Evolutionary conservation across 2,888 invertebrate species (phyloP).

Genomic region (Catocala nupta): DNA sequence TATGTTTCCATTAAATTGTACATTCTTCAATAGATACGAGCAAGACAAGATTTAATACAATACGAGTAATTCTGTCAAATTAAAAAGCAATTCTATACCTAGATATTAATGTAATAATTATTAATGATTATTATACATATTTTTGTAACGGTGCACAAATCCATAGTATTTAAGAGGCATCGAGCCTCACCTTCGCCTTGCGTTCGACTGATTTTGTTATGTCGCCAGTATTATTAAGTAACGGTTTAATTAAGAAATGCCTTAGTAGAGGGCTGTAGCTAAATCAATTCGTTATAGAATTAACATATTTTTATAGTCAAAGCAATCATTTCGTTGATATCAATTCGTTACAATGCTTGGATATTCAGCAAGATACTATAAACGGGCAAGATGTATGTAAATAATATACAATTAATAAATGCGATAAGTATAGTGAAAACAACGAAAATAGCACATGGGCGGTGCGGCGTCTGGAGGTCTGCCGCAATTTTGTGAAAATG

Average conservation of each 20-base stretch:
- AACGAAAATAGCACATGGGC: too few species aligned
- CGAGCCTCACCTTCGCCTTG: conserved; percentile 18
- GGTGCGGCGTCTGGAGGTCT: too few species aligned
- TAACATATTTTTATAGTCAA: conserved; percentile 47
- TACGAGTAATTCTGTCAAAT: not conserved
- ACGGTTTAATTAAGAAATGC: conserved; percentile 43
- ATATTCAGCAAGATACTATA: not conserved
- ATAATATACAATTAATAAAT: too few species aligned
- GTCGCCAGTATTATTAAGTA: conserved; percentile 40
- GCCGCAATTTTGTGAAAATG: too few species aligned
- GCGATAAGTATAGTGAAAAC: too few species aligned
- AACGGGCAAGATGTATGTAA: too few species aligned
- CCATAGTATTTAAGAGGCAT: conserved; percentile 8
- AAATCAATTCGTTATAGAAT: conserved; percentile 50
- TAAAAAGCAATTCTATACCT: not conserved
- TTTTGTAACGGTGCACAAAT: conserved; percentile 29
- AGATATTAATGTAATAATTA: not conserved
- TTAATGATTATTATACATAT: conserved; percentile 14
- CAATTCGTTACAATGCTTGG: conserved; percentile 33
- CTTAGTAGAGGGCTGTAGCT: conserved; percentile 34
- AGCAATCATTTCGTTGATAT: conserved; percentile 37
- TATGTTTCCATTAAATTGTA: not conserved
- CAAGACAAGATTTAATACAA: too few species aligned
- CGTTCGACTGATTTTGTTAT: conserved; percentile 40
- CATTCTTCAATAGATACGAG: not conserved